Conservation (phyloP, 2,888 invertebrate genomes). For the Polydrusus cervinus region DNA sequence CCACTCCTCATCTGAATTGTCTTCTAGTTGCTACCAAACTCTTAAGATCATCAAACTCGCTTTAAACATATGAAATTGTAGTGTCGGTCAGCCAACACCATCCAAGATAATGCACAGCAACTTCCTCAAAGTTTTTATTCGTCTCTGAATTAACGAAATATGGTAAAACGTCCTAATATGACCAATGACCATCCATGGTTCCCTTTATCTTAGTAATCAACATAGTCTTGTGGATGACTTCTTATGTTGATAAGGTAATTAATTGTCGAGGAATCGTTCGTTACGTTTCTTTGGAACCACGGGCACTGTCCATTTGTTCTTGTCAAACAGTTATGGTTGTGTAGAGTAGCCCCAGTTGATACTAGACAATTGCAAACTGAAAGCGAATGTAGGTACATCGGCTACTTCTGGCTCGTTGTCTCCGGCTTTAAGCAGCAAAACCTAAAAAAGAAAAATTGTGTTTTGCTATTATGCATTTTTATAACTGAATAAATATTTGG, state of each 20-base stretch:
- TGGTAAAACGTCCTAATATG: conserved; percentile 78
- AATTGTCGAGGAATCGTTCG: conserved; percentile 80
- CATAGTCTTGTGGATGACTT: conserved; percentile 77
- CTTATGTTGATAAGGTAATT: conserved; percentile 81
- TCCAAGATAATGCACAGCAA: conserved; percentile 75
- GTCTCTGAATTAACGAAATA: conserved; percentile 82
- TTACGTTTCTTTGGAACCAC: conserved; percentile 78
- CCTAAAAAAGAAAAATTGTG: conserved; percentile 68
- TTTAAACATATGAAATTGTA: no score
- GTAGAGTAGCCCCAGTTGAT: conserved; percentile 84
- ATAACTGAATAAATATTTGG: no score
- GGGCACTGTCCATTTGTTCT: conserved; percentile 75
- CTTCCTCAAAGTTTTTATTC: conserved; percentile 74
- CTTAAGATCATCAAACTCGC: no score
- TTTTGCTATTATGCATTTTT: no score
- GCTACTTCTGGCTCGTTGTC: conserved; percentile 80
- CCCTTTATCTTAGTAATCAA: conserved; percentile 78
- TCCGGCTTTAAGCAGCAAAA: conserved; percentile 80
- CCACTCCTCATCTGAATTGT: no score
- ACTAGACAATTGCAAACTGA: conserved; percentile 75
- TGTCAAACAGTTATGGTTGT: conserved; percentile 78
- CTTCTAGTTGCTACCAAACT: no score
- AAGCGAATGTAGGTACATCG: conserved; percentile 79
- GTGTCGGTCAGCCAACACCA: no score
- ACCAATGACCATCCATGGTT: conserved; percentile 80